A percentile compares a stretch with the other conserved stretches of the same genome.
Conservation (phyloP, 2,888 invertebrate species). For the Apamea monoglypha region DNA sequence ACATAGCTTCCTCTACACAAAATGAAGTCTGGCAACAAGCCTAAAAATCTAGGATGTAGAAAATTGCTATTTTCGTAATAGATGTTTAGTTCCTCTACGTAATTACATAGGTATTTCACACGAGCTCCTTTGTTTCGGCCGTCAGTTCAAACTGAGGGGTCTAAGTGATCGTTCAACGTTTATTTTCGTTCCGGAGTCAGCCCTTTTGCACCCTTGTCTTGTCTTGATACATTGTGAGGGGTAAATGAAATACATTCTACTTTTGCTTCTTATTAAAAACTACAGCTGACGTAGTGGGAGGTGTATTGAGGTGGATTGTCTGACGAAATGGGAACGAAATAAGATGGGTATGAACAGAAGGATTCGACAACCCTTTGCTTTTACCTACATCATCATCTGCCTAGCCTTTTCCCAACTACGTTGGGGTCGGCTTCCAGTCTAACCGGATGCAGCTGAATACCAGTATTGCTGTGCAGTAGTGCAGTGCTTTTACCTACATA, state of each 20-base stretch:
- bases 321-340: constrained; percentile 10
- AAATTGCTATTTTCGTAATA: constrained; percentile 52
- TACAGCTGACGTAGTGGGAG: constrained; percentile 67
- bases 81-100: constrained; percentile 53
- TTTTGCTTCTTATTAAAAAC: constrained; percentile 82
- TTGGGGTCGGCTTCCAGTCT: too few relatives aligned
- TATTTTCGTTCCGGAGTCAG: constrained; percentile 84
- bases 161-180: constrained; percentile 85
- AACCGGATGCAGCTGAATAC: too few relatives aligned
- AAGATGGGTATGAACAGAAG: not conserved
- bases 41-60: constrained; percentile 51
- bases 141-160: constrained; percentile 78
- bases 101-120: constrained; percentile 68
- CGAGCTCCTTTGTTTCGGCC: constrained; percentile 71
- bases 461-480: too few relatives aligned
- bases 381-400: too few relatives aligned
- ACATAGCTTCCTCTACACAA: constrained; percentile 10
- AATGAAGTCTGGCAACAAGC: constrained; percentile 41
- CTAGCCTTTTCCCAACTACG: too few relatives aligned
- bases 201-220: constrained; percentile 87
- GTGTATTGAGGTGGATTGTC: constrained; percentile 53
- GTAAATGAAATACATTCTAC: constrained; percentile 85
- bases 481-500: too few relatives aligned
- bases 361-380: constrained; percentile 29
- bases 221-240: constrained; percentile 86